A percentile compares a stretch with the other conserved stretches of the same genome.
Evolutionary conservation across 2,888 invertebrate species (phyloP).

Genomic region (Mesorhabditis spiculigera): DNA sequence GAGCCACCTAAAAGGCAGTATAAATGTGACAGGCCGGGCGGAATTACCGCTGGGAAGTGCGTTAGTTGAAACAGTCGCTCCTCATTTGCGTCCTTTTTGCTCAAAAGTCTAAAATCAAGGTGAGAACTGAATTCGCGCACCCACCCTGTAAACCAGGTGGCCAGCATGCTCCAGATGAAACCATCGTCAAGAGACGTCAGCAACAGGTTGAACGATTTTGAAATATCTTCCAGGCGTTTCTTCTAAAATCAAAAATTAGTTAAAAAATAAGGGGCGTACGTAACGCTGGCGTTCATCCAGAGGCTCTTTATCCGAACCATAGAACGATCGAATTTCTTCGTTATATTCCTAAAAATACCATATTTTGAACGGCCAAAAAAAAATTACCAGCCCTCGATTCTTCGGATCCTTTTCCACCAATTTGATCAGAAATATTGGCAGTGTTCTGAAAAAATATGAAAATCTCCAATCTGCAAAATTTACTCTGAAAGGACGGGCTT

Average conservation of each 20-base stretch:
- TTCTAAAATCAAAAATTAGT: conserved; percentile 13
- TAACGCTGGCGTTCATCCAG: neutral
- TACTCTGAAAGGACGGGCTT: conserved; percentile 72
- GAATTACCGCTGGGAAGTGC: neutral
- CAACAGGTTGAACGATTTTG: conserved; percentile 79
- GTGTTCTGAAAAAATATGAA: neutral
- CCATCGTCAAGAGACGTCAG: conserved; percentile 73
- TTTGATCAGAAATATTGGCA: conserved; percentile 72
- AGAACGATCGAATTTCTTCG: neutral
- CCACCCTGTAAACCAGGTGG: conserved; percentile 58
- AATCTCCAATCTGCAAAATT: conserved; percentile 61
- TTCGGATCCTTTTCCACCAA: conserved; percentile 43
- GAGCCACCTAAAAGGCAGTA: conserved; percentile 11
- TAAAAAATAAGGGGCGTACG: neutral
- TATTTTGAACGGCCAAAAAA: neutral
- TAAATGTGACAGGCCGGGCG: neutral
- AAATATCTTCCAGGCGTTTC: conserved; percentile 66
- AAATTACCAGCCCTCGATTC: neutral
- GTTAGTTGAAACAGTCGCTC: neutral
- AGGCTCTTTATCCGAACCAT: neutral
- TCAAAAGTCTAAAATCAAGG: neutral
- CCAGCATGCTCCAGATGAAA: conserved; percentile 79
- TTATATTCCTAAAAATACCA: neutral
- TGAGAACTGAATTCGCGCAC: neutral
- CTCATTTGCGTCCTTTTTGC: neutral